These are phyloP conservation scores for Tetrapedia diversipes DNA, from an alignment of 2,888 invertebrate genomes.

Conservation along the genomic window DNA sequence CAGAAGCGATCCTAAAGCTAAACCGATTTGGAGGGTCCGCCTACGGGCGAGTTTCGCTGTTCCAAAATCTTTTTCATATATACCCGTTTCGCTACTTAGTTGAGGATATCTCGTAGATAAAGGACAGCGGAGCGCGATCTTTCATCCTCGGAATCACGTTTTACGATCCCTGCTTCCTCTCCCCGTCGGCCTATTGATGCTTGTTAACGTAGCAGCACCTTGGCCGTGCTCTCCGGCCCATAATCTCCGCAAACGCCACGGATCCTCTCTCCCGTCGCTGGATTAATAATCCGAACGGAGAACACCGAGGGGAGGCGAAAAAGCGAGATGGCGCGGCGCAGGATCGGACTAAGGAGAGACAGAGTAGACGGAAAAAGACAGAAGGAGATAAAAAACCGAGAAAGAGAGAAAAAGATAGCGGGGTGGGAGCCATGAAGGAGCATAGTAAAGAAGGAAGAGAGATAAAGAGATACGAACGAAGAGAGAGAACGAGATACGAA, in stretches of 20 bases:
- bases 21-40: neutral
- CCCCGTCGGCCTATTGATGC: slow-evolving; percentile 51
- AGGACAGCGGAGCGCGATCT: slow-evolving; percentile 44
- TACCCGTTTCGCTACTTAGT: slow-evolving; percentile 2
- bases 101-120: slow-evolving; percentile 25
- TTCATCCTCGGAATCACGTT: slow-evolving; percentile 54
- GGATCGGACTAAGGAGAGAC: slow-evolving; percentile 40
- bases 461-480: slow-evolving; percentile 1
- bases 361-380: slow-evolving; percentile 57
- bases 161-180: slow-evolving; percentile 38
- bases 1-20: neutral
- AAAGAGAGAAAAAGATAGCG: no score
- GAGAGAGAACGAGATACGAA: slow-evolving; percentile 27
- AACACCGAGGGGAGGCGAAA: slow-evolving; percentile 56
- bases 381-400: slow-evolving; percentile 34
- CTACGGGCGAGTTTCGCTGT: no score
- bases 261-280: slow-evolving; percentile 64
- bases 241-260: slow-evolving; percentile 68
- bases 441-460: slow-evolving; percentile 39
- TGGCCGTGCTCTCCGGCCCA: slow-evolving; percentile 58
- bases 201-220: slow-evolving; percentile 71
- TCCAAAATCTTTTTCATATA: neutral
- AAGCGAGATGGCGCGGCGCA: slow-evolving; percentile 56
- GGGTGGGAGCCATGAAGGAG: slow-evolving; percentile 14
- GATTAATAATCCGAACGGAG: slow-evolving; percentile 70